Evolutionary conservation across 2,888 invertebrate species (phyloP).

Genomic region (Leptinotarsa haldemani): DNA sequence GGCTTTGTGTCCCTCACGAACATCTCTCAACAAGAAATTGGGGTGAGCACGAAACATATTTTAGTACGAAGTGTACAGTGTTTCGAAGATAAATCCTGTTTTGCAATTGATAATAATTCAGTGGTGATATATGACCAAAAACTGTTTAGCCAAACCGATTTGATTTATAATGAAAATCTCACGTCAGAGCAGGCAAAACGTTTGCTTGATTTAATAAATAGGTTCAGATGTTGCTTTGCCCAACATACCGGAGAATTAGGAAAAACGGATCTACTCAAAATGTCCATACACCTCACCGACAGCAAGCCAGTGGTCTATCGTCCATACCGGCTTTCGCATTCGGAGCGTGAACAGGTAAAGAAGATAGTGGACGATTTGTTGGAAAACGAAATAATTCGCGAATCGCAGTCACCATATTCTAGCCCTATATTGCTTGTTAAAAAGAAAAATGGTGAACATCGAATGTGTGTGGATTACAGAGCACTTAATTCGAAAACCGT

Average conservation of each 20-base stretch:
- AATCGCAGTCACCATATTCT: conserved; percentile 52
- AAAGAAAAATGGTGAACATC: conserved; percentile 47
- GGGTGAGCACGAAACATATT: conserved; percentile 12
- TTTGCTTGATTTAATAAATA: not conserved
- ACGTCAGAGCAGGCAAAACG: conserved; percentile 2
- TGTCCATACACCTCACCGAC: conserved; percentile 49
- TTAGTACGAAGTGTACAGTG: conserved; percentile 1
- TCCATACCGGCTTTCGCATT: conserved; percentile 51
- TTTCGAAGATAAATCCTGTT: conserved; percentile 3
- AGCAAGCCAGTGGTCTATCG: conserved; percentile 51
- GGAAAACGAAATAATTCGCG: conserved; percentile 46
- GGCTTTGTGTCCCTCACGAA: conserved; percentile 23
- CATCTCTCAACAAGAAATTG: conserved; percentile 22
- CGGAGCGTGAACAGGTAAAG: conserved; percentile 44
- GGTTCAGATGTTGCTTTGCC: conserved; percentile 35
- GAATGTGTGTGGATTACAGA: conserved; percentile 55
- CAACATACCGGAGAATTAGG: conserved; percentile 39
- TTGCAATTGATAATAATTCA: not conserved
- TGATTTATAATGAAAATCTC: conserved; percentile 22
- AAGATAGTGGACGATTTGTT: conserved; percentile 47
- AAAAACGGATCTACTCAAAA: conserved; percentile 38
- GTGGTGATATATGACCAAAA: not conserved
- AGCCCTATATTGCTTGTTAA: conserved; percentile 45
- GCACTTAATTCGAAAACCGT: conserved; percentile 55
- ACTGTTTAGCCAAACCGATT: conserved; percentile 1